Base-by-base conservation (phyloP, 2,113 vertebrate species). In the Passer montanus region DNA sequence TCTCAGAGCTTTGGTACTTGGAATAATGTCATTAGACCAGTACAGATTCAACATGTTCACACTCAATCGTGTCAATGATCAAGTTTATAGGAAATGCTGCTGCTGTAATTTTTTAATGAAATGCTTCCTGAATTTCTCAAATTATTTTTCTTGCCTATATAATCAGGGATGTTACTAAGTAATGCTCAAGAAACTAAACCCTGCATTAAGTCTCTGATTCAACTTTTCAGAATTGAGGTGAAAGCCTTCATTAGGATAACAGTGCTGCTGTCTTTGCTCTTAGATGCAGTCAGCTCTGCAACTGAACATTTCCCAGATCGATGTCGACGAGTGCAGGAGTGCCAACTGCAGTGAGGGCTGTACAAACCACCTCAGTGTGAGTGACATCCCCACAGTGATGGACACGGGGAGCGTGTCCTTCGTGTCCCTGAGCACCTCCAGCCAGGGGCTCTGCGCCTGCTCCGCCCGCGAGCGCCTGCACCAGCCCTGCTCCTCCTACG, bases 251-350 rank as follows among this genome's bases (percentile, higher is more conserved):
- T 43, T n/a, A 44, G 23, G 19, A 47, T 16, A 26, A 56, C 60
- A 37, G 16, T 18, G 15, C 8, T 50, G 50, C 50, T 93, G 19
- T 72, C 2, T 94, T 92, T 88, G 73, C 60, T 90, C 31, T 67
- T 88, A 99, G 98, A 97, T 99, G 58, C 98, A 99, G 95, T 97
- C 98, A 9, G 98, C 98, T 95, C 97, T 99, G 76, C 98, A 98
- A 52, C 63, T 98, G 78, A 98, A 96, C 41, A 76, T 99, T 67
- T 98, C 96, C 52, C 98, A 98, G 81, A 96, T 99, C 3, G 97
- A 98, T 3, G 95, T 98, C 7, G 98, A 99, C 4, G 98, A 98
- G 97, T 99, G 99, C 86, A 95, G 97, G 12, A 90, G 68, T 1
- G 95, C 97, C 3, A 98, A 98, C 33, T 99, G 98, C 46, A 96